phyloP scores from a whole-genome alignment of 2,797 vertebrate genomes.

The Myotis myotis region DNA sequence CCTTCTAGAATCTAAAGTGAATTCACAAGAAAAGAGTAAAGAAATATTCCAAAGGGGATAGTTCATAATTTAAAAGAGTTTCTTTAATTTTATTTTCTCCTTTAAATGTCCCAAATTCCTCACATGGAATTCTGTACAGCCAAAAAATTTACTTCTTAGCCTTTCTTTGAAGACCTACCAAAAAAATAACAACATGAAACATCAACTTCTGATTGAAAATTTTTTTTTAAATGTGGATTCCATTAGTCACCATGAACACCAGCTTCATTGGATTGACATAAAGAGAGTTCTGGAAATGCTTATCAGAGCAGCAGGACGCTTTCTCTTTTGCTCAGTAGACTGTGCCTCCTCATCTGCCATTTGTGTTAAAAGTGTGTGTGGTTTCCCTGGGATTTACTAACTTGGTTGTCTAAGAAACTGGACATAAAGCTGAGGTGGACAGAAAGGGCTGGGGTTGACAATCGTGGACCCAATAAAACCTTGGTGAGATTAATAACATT shows the following conservation, averaged over 20 bases:
- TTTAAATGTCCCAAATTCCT: neutral
- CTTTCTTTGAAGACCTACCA: slow-evolving; percentile 10
- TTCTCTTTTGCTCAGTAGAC: neutral
- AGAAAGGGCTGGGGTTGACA: neutral
- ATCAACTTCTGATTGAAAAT: neutral
- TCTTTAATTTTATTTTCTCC: neutral
- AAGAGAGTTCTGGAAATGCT: neutral
- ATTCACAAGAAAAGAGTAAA: neutral
- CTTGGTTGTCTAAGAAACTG: neutral
- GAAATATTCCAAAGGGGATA: neutral
- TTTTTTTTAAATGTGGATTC: neutral
- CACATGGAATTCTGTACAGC: neutral
- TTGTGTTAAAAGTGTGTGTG: neutral
- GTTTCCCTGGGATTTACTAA: neutral
- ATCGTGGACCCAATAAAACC: neutral
- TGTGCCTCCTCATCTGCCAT: neutral
- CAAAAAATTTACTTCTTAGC: neutral
- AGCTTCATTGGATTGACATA: neutral
- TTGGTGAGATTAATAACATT: neutral
- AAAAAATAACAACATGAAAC: neutral
- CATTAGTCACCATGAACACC: neutral
- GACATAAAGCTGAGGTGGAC: neutral
- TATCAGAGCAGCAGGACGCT: neutral
- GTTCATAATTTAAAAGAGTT: neutral
- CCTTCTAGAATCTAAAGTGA: neutral